Evolutionary conservation across 2,113 vertebrate species (phyloP).

Genomic region (Xenotilapia longispinis): DNA sequence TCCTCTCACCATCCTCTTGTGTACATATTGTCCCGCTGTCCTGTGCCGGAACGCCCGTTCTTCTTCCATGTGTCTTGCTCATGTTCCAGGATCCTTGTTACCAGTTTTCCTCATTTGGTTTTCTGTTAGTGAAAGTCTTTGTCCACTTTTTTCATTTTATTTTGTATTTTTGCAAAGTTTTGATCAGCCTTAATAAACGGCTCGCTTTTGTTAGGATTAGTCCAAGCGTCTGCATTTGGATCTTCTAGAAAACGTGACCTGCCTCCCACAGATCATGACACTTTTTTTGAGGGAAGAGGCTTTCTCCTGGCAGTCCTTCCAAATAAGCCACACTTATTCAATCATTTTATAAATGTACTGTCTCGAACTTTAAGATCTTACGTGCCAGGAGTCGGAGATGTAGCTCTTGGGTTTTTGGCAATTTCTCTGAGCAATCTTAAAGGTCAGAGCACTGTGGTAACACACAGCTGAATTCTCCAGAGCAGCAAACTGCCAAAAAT

Average conservation of each 20-base stretch:
- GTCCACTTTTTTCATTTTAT: not conserved
- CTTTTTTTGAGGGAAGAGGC: not conserved
- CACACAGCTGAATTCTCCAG: not conserved
- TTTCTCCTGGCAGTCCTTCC: not conserved
- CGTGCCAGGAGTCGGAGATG: not conserved
- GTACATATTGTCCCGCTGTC: not conserved
- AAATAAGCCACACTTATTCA: not conserved
- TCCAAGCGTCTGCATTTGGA: not conserved
- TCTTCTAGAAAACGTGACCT: not conserved
- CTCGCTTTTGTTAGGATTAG: not conserved
- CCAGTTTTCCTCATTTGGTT: not conserved
- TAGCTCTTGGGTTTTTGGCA: not conserved
- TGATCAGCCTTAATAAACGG: not conserved
- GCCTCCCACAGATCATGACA: not conserved
- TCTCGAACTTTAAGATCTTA: not conserved
- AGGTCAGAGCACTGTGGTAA: not conserved
- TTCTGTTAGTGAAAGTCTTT: not conserved
- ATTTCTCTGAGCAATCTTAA: not conserved
- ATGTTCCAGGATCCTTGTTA: not conserved
- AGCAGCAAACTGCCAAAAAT: not conserved
- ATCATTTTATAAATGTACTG: not conserved
- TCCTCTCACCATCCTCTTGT: not conserved
- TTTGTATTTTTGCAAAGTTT: not conserved
- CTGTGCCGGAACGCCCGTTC: fast-evolving
- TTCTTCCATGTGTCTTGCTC: not conserved